Conservation (phyloP, 2,797 vertebrate species). For the Paratrypauchen microcephalus region DNA sequence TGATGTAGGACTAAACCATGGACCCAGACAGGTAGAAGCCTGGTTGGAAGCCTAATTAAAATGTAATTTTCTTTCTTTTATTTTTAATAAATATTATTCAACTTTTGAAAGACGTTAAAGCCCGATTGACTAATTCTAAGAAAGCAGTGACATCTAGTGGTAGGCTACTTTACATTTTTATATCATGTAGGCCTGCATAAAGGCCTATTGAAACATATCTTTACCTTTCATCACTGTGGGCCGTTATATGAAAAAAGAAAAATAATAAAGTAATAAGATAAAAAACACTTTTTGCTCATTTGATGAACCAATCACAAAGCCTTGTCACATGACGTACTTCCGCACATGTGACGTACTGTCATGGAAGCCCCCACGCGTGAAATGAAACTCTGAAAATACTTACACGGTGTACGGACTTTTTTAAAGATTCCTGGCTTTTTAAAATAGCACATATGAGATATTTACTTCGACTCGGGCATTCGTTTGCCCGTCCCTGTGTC, state of each 20-base stretch:
- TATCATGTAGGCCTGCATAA: not conserved
- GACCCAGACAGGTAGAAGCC: not conserved
- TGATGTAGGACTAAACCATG: not conserved
- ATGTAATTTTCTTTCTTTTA: too few relatives aligned
- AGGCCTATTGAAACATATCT: not conserved
- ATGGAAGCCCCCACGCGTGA: slow-evolving; percentile 58
- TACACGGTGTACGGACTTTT: too few relatives aligned
- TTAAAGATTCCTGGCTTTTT: not conserved
- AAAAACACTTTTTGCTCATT: not conserved
- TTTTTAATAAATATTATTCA: too few relatives aligned
- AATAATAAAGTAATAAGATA: not conserved
- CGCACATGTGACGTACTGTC: slow-evolving; percentile 53
- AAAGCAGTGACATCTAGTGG: slow-evolving; percentile 43
- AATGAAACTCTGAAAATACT: slow-evolving; percentile 7
- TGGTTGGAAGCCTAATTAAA: too few relatives aligned
- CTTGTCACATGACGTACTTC: slow-evolving; percentile 22
- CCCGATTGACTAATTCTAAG: not conserved
- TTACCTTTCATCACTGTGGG: not conserved
- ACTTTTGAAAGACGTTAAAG: not conserved
- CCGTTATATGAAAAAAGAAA: not conserved
- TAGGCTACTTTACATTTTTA: not conserved
- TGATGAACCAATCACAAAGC: slow-evolving; percentile 59
- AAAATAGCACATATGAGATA: slow-evolving; percentile 46
- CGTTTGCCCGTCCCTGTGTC: slow-evolving; percentile 39
- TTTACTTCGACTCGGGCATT: slow-evolving; percentile 43